Base-by-base conservation (phyloP, 2,797 vertebrate genomes). In the Sebastiscus tertius region DNA sequence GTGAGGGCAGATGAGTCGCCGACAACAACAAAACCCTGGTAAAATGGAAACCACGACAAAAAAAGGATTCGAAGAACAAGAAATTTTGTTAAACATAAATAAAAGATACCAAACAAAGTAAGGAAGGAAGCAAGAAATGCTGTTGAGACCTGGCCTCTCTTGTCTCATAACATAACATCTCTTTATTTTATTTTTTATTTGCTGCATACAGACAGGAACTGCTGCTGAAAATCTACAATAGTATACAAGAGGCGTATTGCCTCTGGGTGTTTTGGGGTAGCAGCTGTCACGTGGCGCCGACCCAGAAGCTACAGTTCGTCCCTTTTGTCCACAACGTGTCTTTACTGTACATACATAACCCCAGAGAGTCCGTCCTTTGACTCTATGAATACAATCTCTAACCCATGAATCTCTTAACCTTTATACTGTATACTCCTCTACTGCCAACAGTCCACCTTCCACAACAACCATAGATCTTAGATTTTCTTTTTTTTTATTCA, bases 221-320 rank as follows among this genome's bases (percentile, higher is more conserved):
- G 84, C 86, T 83, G 90, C 79, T 83, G 81, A 80, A 85, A 89
- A 91, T 90, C 83, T 92, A 93, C 89, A 92, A 27, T 82, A 90
- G 77, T 84, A 58, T 91, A 91, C 88, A 89, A 66, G 84, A 69
- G 82, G 72, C 72, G 8, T 56, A 4, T 34, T 2, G 42, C 84
- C 88, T 89, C 65, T 60, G 71, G 81, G 46, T 71, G 72, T 72
- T 75, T 68, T 54, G 26, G 70, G 62, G 10, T n/a, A 73, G 73
- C 71, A 73, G 73, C 81, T 60, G 71, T 81, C 22, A 14, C 54
- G 8, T 77, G 71, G 39, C 18, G 39, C 11, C 1, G 14, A 46
- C 46, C 67, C 81, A 71, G 68, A 73, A 58, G 20, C 69, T 71
- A 62, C 70, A 52, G 26, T 73, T 64, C 29, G 65, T 84, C 67